Evolutionary conservation across 23 tunicate species (phyloP).

Genomic region (Botrylloides violaceus): DNA sequence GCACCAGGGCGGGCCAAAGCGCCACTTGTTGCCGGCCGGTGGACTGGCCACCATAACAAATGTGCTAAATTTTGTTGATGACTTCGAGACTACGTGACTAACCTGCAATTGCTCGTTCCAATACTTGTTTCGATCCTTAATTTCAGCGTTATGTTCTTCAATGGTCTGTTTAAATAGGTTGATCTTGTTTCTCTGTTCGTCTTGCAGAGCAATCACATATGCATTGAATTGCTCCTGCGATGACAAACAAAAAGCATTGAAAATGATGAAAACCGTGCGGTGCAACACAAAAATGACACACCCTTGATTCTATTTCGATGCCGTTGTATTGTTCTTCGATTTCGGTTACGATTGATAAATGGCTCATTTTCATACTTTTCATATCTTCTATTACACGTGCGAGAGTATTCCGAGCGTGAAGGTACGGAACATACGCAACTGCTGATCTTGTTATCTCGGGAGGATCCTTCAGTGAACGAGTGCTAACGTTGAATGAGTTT

Average conservation of each 20-base stretch:
- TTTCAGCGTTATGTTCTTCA: slow-evolving; percentile 19
- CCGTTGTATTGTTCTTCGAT: slow-evolving; percentile 64
- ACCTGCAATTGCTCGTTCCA: slow-evolving; percentile 22
- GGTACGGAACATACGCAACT: slow-evolving; percentile 88
- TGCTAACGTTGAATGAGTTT: slow-evolving; percentile 9
- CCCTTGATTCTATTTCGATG: slow-evolving; percentile 62
- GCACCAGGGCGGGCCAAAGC: too few species aligned
- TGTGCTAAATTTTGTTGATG: too few species aligned
- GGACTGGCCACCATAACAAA: too few species aligned
- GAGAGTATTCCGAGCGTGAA: slow-evolving; percentile 66
- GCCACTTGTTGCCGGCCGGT: too few species aligned
- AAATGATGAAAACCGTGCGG: background rate
- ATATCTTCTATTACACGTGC: slow-evolving; percentile 68
- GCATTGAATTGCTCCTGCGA: slow-evolving; percentile 22
- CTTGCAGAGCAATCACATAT: slow-evolving; percentile 15
- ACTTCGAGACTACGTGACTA: background rate
- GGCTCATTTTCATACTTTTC: slow-evolving; percentile 63
- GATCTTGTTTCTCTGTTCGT: slow-evolving; percentile 13
- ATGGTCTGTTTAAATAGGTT: slow-evolving; percentile 13
- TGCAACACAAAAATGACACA: background rate
- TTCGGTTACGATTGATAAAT: slow-evolving; percentile 35
- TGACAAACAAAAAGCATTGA: background rate
- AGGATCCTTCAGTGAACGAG: slow-evolving; percentile 15
- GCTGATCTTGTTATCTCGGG: slow-evolving; percentile 25
- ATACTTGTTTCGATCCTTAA: slow-evolving; percentile 18